These are phyloP conservation scores for Dolomedes plantarius DNA, from an alignment of 2,888 invertebrate species.

Conservation along the genomic window DNA sequence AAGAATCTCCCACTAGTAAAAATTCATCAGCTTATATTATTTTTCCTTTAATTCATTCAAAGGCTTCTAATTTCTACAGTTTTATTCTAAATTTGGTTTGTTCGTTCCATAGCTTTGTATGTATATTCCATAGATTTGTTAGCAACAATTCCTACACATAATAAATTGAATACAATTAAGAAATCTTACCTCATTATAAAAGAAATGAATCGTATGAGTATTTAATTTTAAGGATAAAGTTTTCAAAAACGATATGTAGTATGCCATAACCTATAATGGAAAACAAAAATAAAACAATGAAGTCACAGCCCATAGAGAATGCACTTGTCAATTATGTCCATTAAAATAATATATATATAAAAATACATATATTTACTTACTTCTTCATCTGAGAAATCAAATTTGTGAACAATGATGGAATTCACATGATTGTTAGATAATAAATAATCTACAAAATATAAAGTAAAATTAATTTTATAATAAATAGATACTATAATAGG, in stretches of 20 bases:
- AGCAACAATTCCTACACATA: no score
- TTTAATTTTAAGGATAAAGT: conserved; percentile 98
- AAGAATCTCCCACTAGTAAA: no score
- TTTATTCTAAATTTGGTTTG: no score
- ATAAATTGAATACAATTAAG: no score
- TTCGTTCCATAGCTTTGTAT: no score
- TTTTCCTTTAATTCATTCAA: no score
- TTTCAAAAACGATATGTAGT: conserved; percentile 99
- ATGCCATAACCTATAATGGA: conserved; percentile 88
- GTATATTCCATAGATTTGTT: no score
- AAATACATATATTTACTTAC: conserved; percentile 77
- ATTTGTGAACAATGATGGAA: conserved; percentile 99
- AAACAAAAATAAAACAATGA: neutral
- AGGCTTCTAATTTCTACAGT: no score
- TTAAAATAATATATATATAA: no score
- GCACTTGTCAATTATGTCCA: neutral
- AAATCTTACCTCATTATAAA: conserved; percentile 97
- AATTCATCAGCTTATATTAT: no score
- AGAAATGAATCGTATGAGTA: conserved; percentile 99
- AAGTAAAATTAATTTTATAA: conserved; percentile 28
- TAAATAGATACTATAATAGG: no score
- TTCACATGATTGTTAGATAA: conserved; percentile 99
- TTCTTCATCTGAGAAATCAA: conserved; percentile 99
- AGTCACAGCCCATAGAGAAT: neutral
- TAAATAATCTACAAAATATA: conserved; percentile 91